These are phyloP conservation scores for Tachysurus vachellii DNA, from an alignment of 2,113 vertebrate species.

Conservation along the genomic window DNA sequence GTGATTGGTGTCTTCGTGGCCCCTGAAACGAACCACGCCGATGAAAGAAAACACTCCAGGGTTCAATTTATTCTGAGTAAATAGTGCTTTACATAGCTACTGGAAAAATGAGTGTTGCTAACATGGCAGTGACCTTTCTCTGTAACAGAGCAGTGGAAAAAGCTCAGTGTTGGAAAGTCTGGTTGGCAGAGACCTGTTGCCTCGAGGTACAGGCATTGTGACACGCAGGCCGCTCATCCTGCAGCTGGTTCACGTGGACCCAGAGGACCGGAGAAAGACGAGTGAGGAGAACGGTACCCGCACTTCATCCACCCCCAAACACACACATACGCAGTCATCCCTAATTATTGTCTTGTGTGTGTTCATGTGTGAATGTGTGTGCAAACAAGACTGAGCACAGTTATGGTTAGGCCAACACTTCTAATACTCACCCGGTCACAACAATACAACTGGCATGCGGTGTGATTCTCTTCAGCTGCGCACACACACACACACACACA, in stretches of 20 bases:
- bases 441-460: neutral
- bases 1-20: neutral
- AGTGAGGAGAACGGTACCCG: constrained; percentile 89
- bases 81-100: neutral
- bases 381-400: neutral
- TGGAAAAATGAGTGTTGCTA: neutral
- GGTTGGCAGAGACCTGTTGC: constrained; percentile 91
- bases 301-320: too few relatives aligned
- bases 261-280: constrained; percentile 88
- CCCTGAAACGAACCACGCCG: neutral
- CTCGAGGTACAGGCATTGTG: constrained; percentile 94
- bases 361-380: neutral
- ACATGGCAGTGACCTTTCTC: constrained; percentile 44
- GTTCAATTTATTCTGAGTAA: neutral
- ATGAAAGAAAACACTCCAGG: neutral
- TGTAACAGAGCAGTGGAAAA: constrained; percentile 95
- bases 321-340: neutral
- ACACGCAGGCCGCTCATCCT: constrained; percentile 95
- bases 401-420: neutral
- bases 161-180: constrained; percentile 97
- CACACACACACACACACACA: neutral
- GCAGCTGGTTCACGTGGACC: constrained; percentile 90
- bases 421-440: constrained; percentile 2
- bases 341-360: neutral
- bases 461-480: neutral